phyloP scores from a whole-genome alignment of 2,888 invertebrate species.

The Phengaris arion region DNA sequence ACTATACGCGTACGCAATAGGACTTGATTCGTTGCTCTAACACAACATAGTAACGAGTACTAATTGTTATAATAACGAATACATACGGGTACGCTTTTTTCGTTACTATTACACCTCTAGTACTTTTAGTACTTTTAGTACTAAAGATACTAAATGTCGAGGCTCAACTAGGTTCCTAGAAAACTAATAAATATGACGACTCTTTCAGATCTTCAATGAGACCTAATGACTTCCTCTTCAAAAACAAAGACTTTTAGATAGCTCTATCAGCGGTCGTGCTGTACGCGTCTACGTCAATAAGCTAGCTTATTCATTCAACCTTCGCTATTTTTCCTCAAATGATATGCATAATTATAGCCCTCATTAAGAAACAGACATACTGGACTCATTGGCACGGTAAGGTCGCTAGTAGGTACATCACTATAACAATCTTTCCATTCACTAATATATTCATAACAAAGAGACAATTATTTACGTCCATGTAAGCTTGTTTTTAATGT shows the following conservation, averaged over 20 bases:
- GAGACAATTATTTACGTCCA: background rate
- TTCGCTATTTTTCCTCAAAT: slow-evolving; percentile 20
- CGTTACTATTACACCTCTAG: no score
- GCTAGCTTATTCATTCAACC: slow-evolving; percentile 7
- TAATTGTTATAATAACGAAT: no score
- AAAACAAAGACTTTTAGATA: slow-evolving; percentile 8
- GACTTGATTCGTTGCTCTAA: no score
- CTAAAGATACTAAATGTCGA: background rate
- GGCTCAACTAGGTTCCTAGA: no score
- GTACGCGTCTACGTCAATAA: background rate
- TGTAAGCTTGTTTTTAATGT: no score
- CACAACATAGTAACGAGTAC: no score
- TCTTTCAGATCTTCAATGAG: background rate
- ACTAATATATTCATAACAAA: background rate
- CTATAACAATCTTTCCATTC: background rate
- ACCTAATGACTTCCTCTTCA: background rate
- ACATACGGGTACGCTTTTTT: no score
- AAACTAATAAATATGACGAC: background rate
- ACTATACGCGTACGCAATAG: no score
- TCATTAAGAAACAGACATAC: background rate
- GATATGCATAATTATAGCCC: background rate
- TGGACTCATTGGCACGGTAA: background rate
- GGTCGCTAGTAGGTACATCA: background rate
- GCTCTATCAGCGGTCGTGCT: slow-evolving; percentile 24
- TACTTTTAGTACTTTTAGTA: no score